Evolutionary conservation across 2,113 vertebrate genomes (phyloP), one percentile per base, ranked within the genome.

Genomic region (Ammospiza caudacuta): DNA sequence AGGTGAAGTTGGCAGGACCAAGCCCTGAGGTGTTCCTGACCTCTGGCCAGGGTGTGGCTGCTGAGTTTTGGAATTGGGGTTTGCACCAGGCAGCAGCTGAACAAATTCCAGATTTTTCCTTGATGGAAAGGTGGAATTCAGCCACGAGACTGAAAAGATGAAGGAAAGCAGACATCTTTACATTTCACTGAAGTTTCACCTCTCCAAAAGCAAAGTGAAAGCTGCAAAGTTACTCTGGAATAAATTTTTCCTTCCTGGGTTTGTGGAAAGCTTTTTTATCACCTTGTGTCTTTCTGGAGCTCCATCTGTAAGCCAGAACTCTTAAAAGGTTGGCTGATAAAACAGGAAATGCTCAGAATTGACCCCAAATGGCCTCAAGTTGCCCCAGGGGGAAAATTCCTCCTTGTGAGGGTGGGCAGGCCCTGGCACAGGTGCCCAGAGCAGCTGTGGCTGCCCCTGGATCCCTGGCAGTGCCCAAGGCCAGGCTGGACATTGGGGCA

Each of bases 21-120:
- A 0, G 1, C n/a, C 61, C 43, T 20, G 66, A 62, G 73, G 2
- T 8, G 41, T 2, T 33, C 33, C 41, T 31, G 75, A 4, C 0
- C 3, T 33, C 21, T 64, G 83, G 33, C 5, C 29, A 3, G 12
- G 11, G 9, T 7, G 4, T 3, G n/a, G 21, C 5, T 29, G 22
- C 68, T 61, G 51, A 23, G 9, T 14, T 57, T 15, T 14, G 55
- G 41, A 22, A 12, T 2, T 7, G 46, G 62, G 21, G 3, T 3
- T 58, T 35, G 1, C 31, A 25, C 6, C 33, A 24, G 0, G 1
- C 19, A 19, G 55, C 33, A 59, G 1, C 31, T 8, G 12, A 58
- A 41, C 19, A 46, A 58, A 79, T 0, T 5, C 6, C 57, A 8
- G 44, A 4, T 10, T 68, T 35, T 7, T 31, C 0, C 22, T 23